Base-by-base conservation (phyloP, 2,888 invertebrate species). In the Lasius fuliginosus region DNA sequence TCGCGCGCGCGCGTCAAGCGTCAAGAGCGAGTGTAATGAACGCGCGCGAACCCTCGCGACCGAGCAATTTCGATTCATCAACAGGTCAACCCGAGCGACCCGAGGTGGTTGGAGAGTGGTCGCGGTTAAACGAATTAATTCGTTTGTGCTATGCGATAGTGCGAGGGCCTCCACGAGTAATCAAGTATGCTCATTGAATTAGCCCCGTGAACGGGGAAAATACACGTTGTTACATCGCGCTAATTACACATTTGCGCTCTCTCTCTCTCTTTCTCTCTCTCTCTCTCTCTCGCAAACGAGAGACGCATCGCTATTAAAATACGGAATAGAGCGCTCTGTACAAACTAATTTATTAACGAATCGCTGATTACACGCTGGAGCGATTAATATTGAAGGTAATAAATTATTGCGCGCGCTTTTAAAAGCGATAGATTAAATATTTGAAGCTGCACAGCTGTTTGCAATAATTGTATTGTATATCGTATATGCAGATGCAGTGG, bases 401-500 rank as follows among this genome's bases (percentile, higher is more conserved):
- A 71, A 79, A 23, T 0, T 5, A 0, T 56, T 58, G 3, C 23
- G 15, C 18, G 49, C n/a, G 8, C 46, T 33, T 3, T 42, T 30
- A 12, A 33, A 6, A 49, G 11, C 6, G 18, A 1, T 5, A 1
- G 18, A 49, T 49, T n/a, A 46, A 3, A 23, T 79, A 56, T 77
- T 42, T 9, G 12, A 23, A 11, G 30, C 9, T 30, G 11, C 3
- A 36, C 5, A 36, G 9, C 23, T 71, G n/a, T 67, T 27, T 53
- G 12, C 18, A 12, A 12, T 30, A 30, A 30, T 33, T 23, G 6
- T 15, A 11, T 71, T n/a, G n/a, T n/a, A n/a, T n/a, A n/a, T 71
- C 9, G 30, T 64, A 69, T 76, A 69, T 76, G 18, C 84, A 94
- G 94, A 94, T 94, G 94, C 93, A 92, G 92, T 92, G 92, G 92